A percentile compares a stretch with the other conserved stretches of the same genome.
Evolutionary conservation across 2,113 vertebrate genomes (phyloP).

Genomic region (Fregata magnificens): DNA sequence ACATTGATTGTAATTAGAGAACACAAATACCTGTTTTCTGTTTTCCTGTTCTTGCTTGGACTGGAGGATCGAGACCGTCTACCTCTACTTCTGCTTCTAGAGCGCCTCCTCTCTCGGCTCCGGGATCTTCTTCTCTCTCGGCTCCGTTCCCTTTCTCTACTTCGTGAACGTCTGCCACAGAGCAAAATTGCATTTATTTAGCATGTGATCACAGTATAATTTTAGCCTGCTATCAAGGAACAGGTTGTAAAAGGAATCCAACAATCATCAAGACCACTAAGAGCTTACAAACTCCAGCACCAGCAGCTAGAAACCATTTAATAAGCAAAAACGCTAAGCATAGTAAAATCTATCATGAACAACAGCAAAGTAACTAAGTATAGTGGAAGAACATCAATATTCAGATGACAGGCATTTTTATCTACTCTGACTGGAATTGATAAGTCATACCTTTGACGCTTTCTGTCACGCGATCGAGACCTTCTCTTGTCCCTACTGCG

Average conservation of each 20-base stretch:
- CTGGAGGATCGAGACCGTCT: conserved; percentile 86
- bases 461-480: conserved; percentile 92
- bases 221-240: background rate
- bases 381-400: fast-evolving
- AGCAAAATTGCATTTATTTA: background rate
- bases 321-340: background rate
- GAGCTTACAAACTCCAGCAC: background rate
- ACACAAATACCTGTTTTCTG: conserved; percentile 82
- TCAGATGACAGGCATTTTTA: fast-evolving
- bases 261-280: background rate
- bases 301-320: background rate
- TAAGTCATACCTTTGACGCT: conserved; percentile 81
- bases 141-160: conserved; percentile 80
- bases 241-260: background rate
- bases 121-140: conserved; percentile 85
- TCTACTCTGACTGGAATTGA: fast-evolving
- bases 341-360: background rate
- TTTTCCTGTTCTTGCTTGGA: conserved; percentile 86
- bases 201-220: fast-evolving
- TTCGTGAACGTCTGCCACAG: conserved; percentile 85
- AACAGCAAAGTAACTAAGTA: background rate
- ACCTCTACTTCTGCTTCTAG: conserved; percentile 83
- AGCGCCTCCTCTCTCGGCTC: conserved; percentile 88
- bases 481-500: conserved; percentile 91
- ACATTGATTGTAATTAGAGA: background rate